phyloP scores from a whole-genome alignment of 2,888 invertebrate genomes.

The Pelosia muscerda region DNA sequence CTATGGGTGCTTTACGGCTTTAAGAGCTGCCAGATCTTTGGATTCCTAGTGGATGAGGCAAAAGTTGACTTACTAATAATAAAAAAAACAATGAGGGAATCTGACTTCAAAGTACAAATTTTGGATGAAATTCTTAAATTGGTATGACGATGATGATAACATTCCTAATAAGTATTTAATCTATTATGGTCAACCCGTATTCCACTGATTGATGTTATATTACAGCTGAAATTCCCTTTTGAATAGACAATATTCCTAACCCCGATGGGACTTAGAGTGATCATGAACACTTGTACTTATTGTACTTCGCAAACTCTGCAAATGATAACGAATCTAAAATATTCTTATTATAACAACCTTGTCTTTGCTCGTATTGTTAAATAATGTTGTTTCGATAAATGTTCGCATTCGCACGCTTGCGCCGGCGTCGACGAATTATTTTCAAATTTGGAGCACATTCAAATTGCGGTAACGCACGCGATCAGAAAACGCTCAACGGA shows the following conservation, averaged over 20 bases:
- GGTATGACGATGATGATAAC: neutral
- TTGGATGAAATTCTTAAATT: neutral
- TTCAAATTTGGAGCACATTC: slow-evolving; percentile 85
- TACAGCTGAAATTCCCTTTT: neutral
- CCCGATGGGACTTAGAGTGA: no score
- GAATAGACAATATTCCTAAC: neutral
- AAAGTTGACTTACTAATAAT: neutral
- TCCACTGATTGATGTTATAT: no score
- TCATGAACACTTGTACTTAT: neutral
- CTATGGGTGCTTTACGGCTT: neutral
- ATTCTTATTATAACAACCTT: slow-evolving; percentile 30
- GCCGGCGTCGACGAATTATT: slow-evolving; percentile 76
- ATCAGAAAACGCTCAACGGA: slow-evolving; percentile 77
- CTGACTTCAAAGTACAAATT: neutral
- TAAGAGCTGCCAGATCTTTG: no score
- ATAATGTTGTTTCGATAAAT: slow-evolving; percentile 56
- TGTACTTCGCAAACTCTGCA: neutral
- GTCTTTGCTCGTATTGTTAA: slow-evolving; percentile 26
- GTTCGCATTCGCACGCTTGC: slow-evolving; percentile 65
- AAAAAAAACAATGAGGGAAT: neutral
- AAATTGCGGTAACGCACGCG: slow-evolving; percentile 85
- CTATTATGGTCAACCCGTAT: no score
- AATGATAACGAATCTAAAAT: slow-evolving; percentile 9
- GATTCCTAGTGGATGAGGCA: no score
- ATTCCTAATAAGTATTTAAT: no score